Evolutionary conservation across 2,113 vertebrate species (phyloP).

Genomic region (Barnardius zonarius): DNA sequence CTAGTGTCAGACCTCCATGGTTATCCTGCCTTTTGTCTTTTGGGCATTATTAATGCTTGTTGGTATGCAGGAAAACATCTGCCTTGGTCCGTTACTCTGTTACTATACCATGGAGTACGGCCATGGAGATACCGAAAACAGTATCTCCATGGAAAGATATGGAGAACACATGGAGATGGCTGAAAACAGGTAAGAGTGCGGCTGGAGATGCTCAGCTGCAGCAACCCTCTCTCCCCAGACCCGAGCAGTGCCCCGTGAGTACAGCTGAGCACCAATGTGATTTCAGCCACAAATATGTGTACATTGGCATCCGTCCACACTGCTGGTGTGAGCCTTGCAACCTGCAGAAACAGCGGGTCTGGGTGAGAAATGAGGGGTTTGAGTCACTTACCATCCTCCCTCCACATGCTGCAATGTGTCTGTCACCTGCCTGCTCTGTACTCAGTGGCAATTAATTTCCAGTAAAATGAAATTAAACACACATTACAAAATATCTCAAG

Average conservation of each 20-base stretch:
- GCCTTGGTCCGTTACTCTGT: background rate
- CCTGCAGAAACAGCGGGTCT: too few species aligned
- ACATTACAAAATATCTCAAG: background rate
- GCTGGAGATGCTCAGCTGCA: background rate
- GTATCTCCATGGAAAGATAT: too few species aligned
- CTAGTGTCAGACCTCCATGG: background rate
- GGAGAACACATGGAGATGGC: background rate
- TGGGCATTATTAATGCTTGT: background rate
- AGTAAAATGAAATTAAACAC: background rate
- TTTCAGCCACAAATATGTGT: fast-evolving
- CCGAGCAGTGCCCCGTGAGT: fast-evolving
- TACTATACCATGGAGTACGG: too few species aligned
- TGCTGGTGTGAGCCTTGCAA: fast-evolving
- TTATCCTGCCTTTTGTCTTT: background rate
- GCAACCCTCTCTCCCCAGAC: too few species aligned
- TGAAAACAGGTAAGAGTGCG: background rate
- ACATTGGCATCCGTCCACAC: background rate
- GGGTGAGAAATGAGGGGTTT: background rate
- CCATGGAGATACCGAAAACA: background rate
- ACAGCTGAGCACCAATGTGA: too few species aligned
- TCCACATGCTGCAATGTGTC: fast-evolving
- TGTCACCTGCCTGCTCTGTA: background rate
- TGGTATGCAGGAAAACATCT: background rate
- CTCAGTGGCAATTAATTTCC: background rate
- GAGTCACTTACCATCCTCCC: background rate